Evolutionary conservation across 2,888 invertebrate species (phyloP).

Genomic region (Hirtodrosophila duncani): DNA sequence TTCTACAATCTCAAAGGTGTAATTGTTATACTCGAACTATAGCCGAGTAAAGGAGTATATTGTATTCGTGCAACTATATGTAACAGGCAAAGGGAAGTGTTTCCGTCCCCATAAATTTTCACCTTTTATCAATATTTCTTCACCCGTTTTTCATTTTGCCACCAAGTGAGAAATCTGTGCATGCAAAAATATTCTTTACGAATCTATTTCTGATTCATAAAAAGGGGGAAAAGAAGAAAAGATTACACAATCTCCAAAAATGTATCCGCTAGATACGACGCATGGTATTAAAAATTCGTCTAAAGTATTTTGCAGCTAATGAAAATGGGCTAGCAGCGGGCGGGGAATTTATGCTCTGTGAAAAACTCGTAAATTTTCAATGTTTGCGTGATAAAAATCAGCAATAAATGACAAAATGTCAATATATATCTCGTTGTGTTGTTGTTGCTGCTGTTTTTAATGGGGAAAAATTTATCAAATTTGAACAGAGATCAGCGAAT

Average conservation of each 20-base stretch:
- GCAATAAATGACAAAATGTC: constrained; percentile 31
- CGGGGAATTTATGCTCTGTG: constrained; percentile 41
- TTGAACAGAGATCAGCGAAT: too few relatives aligned
- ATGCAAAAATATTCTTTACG: constrained; percentile 18
- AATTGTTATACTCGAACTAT: too few relatives aligned
- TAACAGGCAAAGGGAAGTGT: constrained; percentile 7
- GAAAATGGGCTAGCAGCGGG: constrained; percentile 42
- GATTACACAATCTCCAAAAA: neutral
- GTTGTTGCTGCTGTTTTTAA: neutral
- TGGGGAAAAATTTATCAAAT: constrained; percentile 17
- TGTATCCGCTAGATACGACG: constrained; percentile 37
- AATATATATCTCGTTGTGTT: neutral
- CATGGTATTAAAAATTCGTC: too few relatives aligned
- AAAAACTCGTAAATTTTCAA: constrained; percentile 52
- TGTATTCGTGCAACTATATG: constrained; percentile 48
- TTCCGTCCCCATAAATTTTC: constrained; percentile 2
- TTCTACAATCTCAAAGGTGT: too few relatives aligned
- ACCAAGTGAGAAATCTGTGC: neutral
- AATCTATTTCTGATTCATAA: constrained; percentile 15
- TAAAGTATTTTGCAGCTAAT: constrained; percentile 54
- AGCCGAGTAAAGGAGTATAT: constrained; percentile 58
- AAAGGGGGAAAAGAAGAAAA: constrained; percentile 8
- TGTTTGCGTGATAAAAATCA: constrained; percentile 48
- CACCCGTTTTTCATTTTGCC: constrained; percentile 9
- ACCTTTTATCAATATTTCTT: constrained; percentile 23